These are phyloP conservation scores for Cossypha dichroa DNA, from an alignment of 2,797 vertebrate species.

Conservation along the genomic window DNA sequence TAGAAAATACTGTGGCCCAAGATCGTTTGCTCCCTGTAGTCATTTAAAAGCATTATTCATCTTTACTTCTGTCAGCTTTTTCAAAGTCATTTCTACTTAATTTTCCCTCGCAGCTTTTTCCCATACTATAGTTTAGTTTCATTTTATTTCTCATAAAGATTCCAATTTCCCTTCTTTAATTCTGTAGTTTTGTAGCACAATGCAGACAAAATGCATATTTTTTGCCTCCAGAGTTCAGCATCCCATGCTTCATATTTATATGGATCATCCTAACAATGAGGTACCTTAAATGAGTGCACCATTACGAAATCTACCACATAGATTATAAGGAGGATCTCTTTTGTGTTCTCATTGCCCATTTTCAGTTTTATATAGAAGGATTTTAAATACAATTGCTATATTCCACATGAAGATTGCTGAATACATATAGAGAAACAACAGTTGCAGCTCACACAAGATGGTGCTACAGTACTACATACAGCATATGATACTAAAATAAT, in stretches of 20 bases:
- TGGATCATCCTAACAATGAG: not conserved
- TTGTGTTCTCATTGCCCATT: not conserved
- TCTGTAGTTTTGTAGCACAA: not conserved
- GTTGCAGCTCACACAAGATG: slow-evolving; percentile 71
- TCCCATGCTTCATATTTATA: not conserved
- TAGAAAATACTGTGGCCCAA: not conserved
- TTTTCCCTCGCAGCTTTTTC: not conserved
- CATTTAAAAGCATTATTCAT: not conserved
- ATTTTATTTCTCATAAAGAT: not conserved
- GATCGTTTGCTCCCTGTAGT: not conserved
- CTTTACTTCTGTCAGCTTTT: not conserved
- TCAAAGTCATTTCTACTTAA: not conserved
- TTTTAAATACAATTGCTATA: not conserved
- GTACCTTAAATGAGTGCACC: not conserved
- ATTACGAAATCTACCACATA: not conserved
- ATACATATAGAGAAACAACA: not conserved
- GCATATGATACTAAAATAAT: not conserved
- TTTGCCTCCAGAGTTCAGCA: not conserved
- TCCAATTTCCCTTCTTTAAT: not conserved
- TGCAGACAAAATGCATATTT: not conserved
- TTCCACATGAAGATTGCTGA: not conserved
- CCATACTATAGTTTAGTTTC: not conserved
- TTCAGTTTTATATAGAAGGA: not conserved
- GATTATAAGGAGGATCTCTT: not conserved
- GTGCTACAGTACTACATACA: slow-evolving; percentile 59